Evolutionary conservation across 2,888 invertebrate species (phyloP), one percentile per base, ranked within the genome.

Genomic region (Lasiommata megera): DNA sequence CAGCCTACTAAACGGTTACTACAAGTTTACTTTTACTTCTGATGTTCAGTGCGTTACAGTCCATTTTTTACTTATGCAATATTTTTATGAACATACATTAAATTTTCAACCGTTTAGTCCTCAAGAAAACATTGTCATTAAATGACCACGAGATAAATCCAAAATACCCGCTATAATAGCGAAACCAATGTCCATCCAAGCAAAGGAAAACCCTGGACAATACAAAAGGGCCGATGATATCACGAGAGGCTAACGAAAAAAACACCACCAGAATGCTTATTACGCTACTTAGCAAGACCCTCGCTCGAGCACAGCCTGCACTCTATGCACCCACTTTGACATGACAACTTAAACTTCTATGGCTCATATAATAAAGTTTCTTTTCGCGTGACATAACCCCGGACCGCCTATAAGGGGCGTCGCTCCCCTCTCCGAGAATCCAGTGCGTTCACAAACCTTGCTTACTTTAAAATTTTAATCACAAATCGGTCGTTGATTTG

Each of bases 331-430:
- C 63, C 18, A 14, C 9, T 51, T 50, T 8, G 23, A 0, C 5
- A 36, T 36, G 7, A 5, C 14, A 0, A 73, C 64, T 68, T 59
- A 58, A 0, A 55, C 69, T 72, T 64, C 58, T 82, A 74, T 16
- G 0, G 0, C 0, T 0, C 0, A 0, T 0, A 0, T 0, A 1
- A 62, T 79, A 83, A 61, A 67, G 79, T 74, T 44, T 37, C 62
- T 31, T 70, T 69, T 80, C 1, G 66, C 51, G 56, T 67, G 70
- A 43, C 31, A 12, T 52, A 38, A 29, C 41, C 63, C 62, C 71
- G 88, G 70, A 85, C 88, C 89, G 89, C 89, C 89, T 84, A 76
- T 79, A 82, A 79, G 83, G 88, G 89, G 89, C 89, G 89, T 84
- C 80, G 70, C 75, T 77, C 80, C 84, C 84, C 85, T 70, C 84